These are phyloP conservation scores for Ostrea denselamellosa DNA, from an alignment of 1,140 invertebrate genomes.

Conservation along the genomic window DNA sequence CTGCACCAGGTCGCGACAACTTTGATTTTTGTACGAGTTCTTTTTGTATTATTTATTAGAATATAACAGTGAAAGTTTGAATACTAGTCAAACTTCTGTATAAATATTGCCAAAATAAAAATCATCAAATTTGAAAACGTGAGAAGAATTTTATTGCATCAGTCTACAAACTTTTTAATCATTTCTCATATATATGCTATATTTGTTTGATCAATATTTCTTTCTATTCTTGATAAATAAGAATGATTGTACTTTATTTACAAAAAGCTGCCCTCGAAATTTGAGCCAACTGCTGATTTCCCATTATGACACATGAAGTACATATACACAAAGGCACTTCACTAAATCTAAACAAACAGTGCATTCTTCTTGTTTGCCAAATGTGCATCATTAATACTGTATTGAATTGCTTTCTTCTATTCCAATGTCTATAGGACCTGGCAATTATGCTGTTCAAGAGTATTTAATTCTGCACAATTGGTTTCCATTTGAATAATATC, in stretches of 20 bases:
- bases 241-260: background rate
- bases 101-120: too few species aligned
- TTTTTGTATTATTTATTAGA: too few species aligned
- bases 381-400: too few species aligned
- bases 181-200: background rate
- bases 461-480: background rate
- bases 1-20: too few species aligned
- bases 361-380: too few species aligned
- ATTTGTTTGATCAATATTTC: background rate
- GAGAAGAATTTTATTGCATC: background rate
- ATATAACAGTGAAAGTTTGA: too few species aligned
- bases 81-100: too few species aligned
- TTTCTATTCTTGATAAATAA: background rate
- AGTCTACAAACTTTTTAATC: background rate
- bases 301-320: background rate
- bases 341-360: background rate
- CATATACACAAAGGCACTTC: background rate
- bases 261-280: slow-evolving; percentile 22
- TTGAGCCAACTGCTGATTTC: background rate
- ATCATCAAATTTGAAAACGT: too few species aligned
- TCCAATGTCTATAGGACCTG: background rate
- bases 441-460: background rate
- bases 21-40: too few species aligned
- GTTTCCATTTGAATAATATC: background rate
- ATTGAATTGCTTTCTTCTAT: too few species aligned